These are phyloP conservation scores for Pteropus rufus DNA, from an alignment of 2,797 vertebrate genomes.

Conservation along the genomic window DNA sequence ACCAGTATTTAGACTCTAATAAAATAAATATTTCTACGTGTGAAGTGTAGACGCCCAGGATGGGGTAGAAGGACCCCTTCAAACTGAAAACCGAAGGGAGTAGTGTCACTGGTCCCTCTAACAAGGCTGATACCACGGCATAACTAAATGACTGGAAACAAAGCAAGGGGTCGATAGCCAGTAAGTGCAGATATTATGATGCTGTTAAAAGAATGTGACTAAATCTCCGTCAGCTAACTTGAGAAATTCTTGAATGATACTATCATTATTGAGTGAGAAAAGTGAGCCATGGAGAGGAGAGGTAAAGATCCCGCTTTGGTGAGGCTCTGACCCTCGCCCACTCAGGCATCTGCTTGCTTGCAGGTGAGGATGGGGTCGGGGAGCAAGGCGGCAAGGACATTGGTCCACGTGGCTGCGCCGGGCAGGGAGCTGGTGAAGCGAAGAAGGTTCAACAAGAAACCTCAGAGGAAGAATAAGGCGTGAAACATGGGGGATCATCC, in stretches of 20 bases:
- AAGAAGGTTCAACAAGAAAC: accelerated
- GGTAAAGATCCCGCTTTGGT: accelerated
- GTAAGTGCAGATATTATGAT: background rate
- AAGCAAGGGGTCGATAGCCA: background rate
- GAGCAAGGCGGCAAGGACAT: background rate
- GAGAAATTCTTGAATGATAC: background rate
- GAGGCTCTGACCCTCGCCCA: accelerated
- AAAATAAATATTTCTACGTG: background rate
- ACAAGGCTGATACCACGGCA: background rate
- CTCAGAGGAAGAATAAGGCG: accelerated
- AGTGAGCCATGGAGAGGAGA: background rate
- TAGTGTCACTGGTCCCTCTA: accelerated
- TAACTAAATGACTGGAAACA: background rate
- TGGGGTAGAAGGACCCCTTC: background rate
- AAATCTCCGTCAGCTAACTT: background rate
- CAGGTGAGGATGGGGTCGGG: accelerated
- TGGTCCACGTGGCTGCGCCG: accelerated
- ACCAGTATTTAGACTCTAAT: background rate
- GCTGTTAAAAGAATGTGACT: background rate
- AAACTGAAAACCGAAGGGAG: background rate
- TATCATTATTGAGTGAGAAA: background rate
- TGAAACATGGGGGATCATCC: accelerated
- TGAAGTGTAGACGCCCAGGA: background rate
- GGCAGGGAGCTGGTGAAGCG: background rate
- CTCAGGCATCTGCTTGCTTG: accelerated